These are phyloP conservation scores for Eucera pruinosa DNA, from an alignment of 2,888 invertebrate genomes.

Conservation along the genomic window DNA sequence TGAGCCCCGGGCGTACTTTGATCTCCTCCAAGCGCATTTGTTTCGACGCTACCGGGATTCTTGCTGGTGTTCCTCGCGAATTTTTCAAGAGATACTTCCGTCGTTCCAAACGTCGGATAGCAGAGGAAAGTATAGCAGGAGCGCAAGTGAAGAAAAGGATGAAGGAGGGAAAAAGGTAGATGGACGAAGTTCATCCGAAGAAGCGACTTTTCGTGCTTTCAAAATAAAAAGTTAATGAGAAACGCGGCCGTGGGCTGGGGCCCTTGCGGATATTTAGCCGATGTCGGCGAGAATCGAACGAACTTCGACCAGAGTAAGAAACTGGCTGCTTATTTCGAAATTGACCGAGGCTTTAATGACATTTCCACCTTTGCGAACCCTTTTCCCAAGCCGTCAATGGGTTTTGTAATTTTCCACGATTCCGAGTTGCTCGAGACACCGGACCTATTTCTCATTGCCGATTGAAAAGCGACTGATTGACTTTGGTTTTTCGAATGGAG, in stretches of 20 bases:
- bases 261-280: conserved; percentile 63
- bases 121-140: no score
- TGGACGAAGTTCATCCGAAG: conserved; percentile 74
- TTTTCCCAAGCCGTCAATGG: conserved; percentile 45
- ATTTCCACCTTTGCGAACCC: conserved; percentile 27
- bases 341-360: conserved; percentile 69
- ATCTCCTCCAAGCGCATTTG: conserved; percentile 81
- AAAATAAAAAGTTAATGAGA: conserved; percentile 84
- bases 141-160: no score
- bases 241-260: conserved; percentile 61
- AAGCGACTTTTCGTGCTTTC: conserved; percentile 78
- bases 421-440: neutral
- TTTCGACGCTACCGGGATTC: conserved; percentile 69
- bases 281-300: conserved; percentile 61
- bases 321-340: conserved; percentile 67
- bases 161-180: neutral
- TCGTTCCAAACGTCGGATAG: conserved; percentile 3
- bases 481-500: neutral
- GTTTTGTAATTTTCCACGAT: conserved; percentile 58
- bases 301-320: conserved; percentile 60
- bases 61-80: conserved; percentile 30
- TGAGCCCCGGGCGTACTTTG: conserved; percentile 81
- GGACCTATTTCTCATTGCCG: conserved; percentile 51
- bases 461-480: conserved; percentile 58
- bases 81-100: conserved; percentile 45